Conservation (phyloP, 2,113 vertebrate genomes). For the Rostratula benghalensis region DNA sequence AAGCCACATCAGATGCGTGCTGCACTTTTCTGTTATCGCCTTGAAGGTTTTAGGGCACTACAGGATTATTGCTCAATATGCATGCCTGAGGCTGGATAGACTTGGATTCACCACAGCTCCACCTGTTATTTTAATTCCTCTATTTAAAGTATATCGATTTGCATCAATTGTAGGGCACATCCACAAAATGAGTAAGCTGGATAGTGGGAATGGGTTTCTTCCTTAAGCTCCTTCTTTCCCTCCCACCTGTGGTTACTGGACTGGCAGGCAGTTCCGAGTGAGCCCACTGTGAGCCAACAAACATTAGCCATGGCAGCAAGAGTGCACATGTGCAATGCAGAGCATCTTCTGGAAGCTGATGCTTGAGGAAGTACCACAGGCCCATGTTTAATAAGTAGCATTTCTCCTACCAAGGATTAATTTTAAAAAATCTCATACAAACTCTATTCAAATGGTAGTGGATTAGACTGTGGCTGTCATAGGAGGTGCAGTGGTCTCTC, state of each 20-base stretch:
- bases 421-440: not conserved
- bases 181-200: not conserved
- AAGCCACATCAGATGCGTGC: not conserved
- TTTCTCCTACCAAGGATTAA: not conserved
- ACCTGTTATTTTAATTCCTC: not conserved
- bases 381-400: not conserved
- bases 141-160: not conserved
- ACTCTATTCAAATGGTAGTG: not conserved
- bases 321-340: not conserved
- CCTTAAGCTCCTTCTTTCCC: not conserved
- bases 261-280: fast-evolving
- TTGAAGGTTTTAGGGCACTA: not conserved
- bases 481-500: not conserved
- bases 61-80: not conserved
- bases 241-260: fast-evolving
- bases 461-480: no score
- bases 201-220: not conserved
- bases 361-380: not conserved
- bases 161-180: not conserved
- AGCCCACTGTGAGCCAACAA: not conserved
- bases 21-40: not conserved
- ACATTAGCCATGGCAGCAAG: not conserved
- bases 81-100: not conserved
- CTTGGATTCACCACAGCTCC: not conserved
- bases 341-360: not conserved